Evolutionary conservation across 2,797 vertebrate genomes (phyloP), one percentile per base, ranked within the genome.

Genomic region (Pitangus sulphuratus): DNA sequence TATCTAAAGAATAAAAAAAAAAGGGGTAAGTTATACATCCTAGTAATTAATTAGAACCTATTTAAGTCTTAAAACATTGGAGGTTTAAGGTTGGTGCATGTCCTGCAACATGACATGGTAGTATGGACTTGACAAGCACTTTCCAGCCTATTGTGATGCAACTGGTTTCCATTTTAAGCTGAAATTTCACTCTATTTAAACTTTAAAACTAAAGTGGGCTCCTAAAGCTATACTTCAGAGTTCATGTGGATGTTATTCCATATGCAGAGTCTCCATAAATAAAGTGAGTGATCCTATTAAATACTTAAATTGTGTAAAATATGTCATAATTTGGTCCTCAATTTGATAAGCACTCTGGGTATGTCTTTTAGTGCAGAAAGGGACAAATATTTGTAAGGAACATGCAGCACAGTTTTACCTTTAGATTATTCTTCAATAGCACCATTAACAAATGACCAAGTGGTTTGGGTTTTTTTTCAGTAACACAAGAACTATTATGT

Each of bases 81-180:
- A 44, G 31, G 15, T 33, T 71, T 40, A 15, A 64, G 21, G 8
- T 8, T 61, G 13, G 2, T 76, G n/a, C 1, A 0, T 9, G 2
- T 61, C 12, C 31, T 70, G 39, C 40, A 68, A 10, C 37, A 19
- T 44, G 24, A 44, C 1, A 7, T n/a, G 4, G 6, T 7, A 51
- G 13, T 17, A 45, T 31, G n/a, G 62, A 50, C 4, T 60, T 74
- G 2, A 45, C 6, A 35, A 61, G 48, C 8, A 7, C 45, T 75
- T 82, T 53, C 4, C 11, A 39, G 9, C 45, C 25, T 19, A 5
- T 13, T 18, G 12, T 51, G 53, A 75, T 50, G 28, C 24, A 66
- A 28, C 12, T 71, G 31, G 9, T 58, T 90, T 93, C 25, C n/a
- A 61, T 54, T 37, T 58, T 20, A 68, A 72, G 25, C 2, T 78